These are phyloP conservation scores for Lycorma delicatula DNA, from an alignment of 1,140 invertebrate species.

Conservation along the genomic window DNA sequence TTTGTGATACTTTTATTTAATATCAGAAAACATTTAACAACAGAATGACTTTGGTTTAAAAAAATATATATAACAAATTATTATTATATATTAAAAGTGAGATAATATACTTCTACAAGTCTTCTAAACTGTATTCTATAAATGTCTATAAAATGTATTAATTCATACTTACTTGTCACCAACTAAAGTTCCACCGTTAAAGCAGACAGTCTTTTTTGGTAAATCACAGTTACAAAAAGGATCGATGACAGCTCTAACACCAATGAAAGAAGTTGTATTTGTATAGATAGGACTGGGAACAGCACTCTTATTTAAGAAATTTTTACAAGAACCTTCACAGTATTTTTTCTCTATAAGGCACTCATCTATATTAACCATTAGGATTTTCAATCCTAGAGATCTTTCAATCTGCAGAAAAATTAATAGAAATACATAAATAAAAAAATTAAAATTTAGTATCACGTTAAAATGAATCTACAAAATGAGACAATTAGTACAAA, in stretches of 20 bases:
- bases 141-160: too few relatives aligned
- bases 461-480: too few relatives aligned
- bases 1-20: too few relatives aligned
- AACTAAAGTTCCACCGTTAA: slow-evolving; percentile 61
- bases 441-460: too few relatives aligned
- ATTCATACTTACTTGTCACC: slow-evolving; percentile 43
- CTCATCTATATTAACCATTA: slow-evolving; percentile 81
- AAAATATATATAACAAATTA: too few relatives aligned
- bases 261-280: slow-evolving; percentile 82
- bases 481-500: too few relatives aligned
- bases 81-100: too few relatives aligned
- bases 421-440: too few relatives aligned
- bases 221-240: slow-evolving; percentile 60
- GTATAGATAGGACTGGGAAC: slow-evolving; percentile 74
- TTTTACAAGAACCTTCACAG: slow-evolving; percentile 63
- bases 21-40: too few relatives aligned
- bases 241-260: slow-evolving; percentile 69
- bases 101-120: too few relatives aligned
- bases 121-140: too few relatives aligned
- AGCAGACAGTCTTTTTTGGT: slow-evolving; percentile 44
- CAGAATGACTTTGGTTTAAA: too few relatives aligned
- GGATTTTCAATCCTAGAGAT: slow-evolving; percentile 59
- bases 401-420: slow-evolving; percentile 47
- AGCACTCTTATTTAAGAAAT: slow-evolving; percentile 56
- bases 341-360: slow-evolving; percentile 65